phyloP scores from a whole-genome alignment of 2,797 vertebrate species.

The Harpagifer antarcticus region DNA sequence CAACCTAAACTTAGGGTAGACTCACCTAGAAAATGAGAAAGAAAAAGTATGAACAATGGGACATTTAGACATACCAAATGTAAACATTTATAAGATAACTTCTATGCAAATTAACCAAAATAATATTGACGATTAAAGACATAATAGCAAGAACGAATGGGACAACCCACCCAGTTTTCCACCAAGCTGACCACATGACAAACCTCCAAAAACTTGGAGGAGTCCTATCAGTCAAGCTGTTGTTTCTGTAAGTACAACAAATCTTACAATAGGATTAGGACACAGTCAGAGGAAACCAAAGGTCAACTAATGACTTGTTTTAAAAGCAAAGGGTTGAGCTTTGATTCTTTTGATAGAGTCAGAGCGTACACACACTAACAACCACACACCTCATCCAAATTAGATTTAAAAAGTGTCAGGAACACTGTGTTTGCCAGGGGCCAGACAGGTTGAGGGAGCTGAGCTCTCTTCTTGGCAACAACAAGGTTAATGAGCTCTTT shows the following conservation, averaged over 20 bases:
- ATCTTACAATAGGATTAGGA: conserved; percentile 43
- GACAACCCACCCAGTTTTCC: too few relatives aligned
- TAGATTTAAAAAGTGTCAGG: conserved; percentile 53
- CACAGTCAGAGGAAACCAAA: conserved; percentile 34
- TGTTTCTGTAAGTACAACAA: conserved; percentile 28
- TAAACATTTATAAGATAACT: too few relatives aligned
- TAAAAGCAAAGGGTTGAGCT: conserved; percentile 25
- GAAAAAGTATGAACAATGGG: too few relatives aligned
- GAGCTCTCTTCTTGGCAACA: conserved; percentile 34
- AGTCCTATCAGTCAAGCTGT: neutral
- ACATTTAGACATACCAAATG: too few relatives aligned
- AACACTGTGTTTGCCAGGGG: conserved; percentile 29
- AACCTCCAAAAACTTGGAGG: neutral
- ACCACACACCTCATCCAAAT: conserved; percentile 41
- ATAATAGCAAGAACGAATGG: too few relatives aligned
- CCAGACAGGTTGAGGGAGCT: conserved; percentile 5
- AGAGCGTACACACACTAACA: conserved; percentile 35
- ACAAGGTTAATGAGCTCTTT: conserved; percentile 17
- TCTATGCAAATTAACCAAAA: too few relatives aligned
- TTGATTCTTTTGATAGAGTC: conserved; percentile 30
- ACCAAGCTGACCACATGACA: neutral
- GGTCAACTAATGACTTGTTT: conserved; percentile 40
- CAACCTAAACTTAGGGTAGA: too few relatives aligned
- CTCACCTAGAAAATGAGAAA: too few relatives aligned
- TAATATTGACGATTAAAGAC: too few relatives aligned